Conservation (phyloP, 2,113 vertebrate species). For the Hypanus sabinus region DNA sequence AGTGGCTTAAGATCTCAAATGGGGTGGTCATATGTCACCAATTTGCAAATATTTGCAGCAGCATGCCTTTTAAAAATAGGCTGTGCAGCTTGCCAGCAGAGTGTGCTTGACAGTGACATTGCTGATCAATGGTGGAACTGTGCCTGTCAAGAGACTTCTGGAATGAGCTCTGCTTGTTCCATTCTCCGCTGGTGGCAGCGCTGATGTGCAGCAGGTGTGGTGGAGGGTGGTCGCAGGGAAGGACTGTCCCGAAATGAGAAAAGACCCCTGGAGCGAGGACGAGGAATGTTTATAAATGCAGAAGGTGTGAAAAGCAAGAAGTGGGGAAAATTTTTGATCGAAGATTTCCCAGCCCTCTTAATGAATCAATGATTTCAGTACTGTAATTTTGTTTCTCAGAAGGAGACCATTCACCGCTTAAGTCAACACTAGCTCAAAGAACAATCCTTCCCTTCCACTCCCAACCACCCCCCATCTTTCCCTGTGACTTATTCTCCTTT, state of each 20-base stretch:
- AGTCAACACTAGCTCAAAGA: no score
- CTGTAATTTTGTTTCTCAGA: no score
- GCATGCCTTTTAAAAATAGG: conserved; percentile 5
- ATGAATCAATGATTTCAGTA: background rate
- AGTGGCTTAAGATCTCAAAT: background rate
- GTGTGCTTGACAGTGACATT: background rate
- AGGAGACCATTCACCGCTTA: no score
- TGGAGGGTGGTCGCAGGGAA: background rate
- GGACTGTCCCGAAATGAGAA: background rate
- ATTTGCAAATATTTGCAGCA: conserved; percentile 26
- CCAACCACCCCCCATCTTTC: no score
- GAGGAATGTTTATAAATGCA: background rate
- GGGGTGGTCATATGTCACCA: conserved; percentile 12
- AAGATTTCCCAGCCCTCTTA: background rate
- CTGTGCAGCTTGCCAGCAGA: background rate
- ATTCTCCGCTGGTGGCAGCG: background rate
- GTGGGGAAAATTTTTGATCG: background rate
- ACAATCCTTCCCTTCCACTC: no score
- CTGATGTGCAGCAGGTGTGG: background rate
- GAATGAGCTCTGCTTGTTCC: background rate
- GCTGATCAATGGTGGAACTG: background rate
- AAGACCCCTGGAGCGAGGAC: background rate
- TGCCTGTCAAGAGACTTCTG: background rate
- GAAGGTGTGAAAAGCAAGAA: background rate
- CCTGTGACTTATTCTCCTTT: no score